Percentiles rank a stretch among this genome's conserved stretches.
phyloP scores from a whole-genome alignment of 2,113 vertebrate species.

The Barnardius zonarius region DNA sequence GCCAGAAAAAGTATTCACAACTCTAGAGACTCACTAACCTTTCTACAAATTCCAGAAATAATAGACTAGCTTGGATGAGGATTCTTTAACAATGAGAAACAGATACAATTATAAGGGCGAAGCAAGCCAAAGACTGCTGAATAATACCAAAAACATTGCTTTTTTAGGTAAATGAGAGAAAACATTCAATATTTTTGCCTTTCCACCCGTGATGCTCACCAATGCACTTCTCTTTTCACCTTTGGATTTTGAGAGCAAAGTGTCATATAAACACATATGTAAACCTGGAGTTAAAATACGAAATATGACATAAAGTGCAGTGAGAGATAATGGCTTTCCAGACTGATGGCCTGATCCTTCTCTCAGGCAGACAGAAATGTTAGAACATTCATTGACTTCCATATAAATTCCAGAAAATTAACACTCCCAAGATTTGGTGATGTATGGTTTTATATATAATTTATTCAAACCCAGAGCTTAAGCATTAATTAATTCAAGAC shows the following conservation, averaged over 20 bases:
- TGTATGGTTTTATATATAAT: neutral
- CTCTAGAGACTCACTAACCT: constrained; percentile 86
- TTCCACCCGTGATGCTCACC: constrained; percentile 26
- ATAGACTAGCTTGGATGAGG: constrained; percentile 74
- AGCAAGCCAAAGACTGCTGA: constrained; percentile 46
- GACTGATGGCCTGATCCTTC: neutral
- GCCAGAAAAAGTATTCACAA: constrained; percentile 84
- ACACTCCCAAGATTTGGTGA: neutral
- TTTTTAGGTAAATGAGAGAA: constrained; percentile 56
- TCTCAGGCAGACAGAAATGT: neutral
- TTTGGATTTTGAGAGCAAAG: constrained; percentile 1
- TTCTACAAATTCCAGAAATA: constrained; percentile 82
- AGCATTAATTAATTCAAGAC: neutral
- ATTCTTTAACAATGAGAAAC: constrained; percentile 74
- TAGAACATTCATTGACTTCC: neutral
- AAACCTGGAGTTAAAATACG: neutral
- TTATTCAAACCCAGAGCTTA: constrained; percentile 15
- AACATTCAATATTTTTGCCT: constrained; percentile 62
- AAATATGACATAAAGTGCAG: neutral
- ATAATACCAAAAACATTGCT: constrained; percentile 52
- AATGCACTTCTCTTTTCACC: neutral
- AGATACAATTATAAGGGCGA: constrained; percentile 68
- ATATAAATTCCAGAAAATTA: neutral
- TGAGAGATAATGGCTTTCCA: neutral
- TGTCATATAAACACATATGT: neutral